Base-by-base conservation (phyloP, 2,113 vertebrate genomes). In the Condylura cristata region DNA sequence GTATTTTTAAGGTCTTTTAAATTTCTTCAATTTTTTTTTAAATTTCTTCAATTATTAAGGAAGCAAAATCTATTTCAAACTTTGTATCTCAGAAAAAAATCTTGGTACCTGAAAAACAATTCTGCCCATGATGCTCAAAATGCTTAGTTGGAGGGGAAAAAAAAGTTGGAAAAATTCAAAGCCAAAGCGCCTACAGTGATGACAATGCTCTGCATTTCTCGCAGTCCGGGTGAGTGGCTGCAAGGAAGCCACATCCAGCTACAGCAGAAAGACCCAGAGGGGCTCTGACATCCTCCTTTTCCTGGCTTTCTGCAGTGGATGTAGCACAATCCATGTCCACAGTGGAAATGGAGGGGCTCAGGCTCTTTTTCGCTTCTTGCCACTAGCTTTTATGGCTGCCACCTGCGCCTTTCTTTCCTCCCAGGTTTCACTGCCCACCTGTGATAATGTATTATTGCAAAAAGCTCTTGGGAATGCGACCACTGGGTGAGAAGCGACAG, bases 21-120 rank as follows among this genome's bases (percentile, higher is more conserved):
- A 68, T 89, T 93, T 79, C 14, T 72, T 93, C 46, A 91, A 16
- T 68, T 93, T n/a, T n/a, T n/a, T 96, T 94, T 66, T 74, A 66
- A 63, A 68, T 89, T 93, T 79, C 14, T 72, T 93, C 46, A 91
- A 16, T 68, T 93, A 88, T 78, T 76, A n/a, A 91, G 17, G 80
- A 89, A 86, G 46, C 24, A 89, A 94, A 87, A 89, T 71, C 16
- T 68, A 75, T 86, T 89, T 28, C 24, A 76, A 93, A 76, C 24
- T 56, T 71, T 89, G 44, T 65, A 70, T 80, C 16, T 83, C 60
- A 41, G 48, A 89, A 87, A 46, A 75, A 79, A 93, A 89, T 56
- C 5, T 28, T 89, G 20, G 32, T 56, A 74, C 34, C 11, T 79
- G 30, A 74, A 92, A 90, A 88, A 75, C 6, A 86, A 39, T 82